Evolutionary conservation across 2,113 vertebrate species (phyloP), one percentile per base, ranked within the genome.

Genomic region (Saccopteryx leptura): DNA sequence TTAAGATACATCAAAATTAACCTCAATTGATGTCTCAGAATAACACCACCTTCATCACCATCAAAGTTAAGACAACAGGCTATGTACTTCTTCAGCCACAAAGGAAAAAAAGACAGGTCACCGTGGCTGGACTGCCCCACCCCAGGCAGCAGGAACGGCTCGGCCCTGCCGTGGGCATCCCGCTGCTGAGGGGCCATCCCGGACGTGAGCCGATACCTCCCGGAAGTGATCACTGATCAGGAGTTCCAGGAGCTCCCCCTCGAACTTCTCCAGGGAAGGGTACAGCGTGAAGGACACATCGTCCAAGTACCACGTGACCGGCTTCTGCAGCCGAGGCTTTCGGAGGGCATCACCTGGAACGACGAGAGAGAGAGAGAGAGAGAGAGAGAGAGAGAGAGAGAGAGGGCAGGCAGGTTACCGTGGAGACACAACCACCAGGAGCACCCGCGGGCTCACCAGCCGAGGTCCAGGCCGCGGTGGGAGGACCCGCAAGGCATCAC

Each of bases 191-290:
- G 12, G 66, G 66, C 2, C 39, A 39, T 15, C 48, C 2, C 0
- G 1, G 14, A 56, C 0, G 0, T 2, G 23, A 4, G 9, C 74
- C 50, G 4, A 21, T 98, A 99, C 99, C 98, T 99, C 99, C 86
- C 98, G 98, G 19, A 99, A 98, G 96, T 98, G 98, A 95, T 99
- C 99, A 0, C 92, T 97, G 96, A 98, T 98, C 39, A 99, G 98
- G 3, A 99, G 98, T 39, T 98, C 98, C 97, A 99, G 98, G 85
- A 99, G 98, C 19, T 99, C 99, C 54, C 98, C 99, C 98, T 99
- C 99, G 4, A 99, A 99, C 50, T 97, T 99, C 98, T 99, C 99
- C 63, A 99, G 63, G 15, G 99, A 99, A 0, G 99, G 99, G 93
- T 98, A 98, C 15, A 99, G 98, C 28, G 79, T 97, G 97, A 99